Evolutionary conservation across 2,113 vertebrate species (phyloP).

Genomic region (Nothoprocta pentlandii): DNA sequence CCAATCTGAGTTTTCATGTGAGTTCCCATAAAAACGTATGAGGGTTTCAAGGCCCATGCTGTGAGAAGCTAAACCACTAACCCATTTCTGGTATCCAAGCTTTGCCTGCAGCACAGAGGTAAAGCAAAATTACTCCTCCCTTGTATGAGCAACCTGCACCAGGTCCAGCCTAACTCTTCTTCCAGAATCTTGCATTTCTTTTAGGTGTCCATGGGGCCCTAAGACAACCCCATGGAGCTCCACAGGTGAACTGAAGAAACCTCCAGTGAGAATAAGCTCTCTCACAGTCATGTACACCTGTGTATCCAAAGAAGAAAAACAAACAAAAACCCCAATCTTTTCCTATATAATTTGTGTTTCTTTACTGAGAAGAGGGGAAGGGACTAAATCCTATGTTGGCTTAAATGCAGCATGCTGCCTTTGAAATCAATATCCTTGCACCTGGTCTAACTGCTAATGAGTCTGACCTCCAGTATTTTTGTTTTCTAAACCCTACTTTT

Average conservation of each 20-base stretch:
- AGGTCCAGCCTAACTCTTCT: background rate
- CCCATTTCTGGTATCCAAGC: background rate
- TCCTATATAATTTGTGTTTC: background rate
- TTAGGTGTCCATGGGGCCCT: accelerated
- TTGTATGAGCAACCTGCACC: background rate
- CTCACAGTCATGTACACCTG: accelerated
- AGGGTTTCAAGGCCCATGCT: background rate
- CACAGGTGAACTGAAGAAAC: accelerated
- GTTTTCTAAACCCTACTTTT: background rate
- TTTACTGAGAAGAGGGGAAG: background rate
- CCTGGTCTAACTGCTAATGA: background rate
- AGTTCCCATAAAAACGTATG: background rate
- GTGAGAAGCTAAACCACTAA: background rate
- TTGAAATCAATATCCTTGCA: background rate
- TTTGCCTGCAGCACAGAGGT: background rate
- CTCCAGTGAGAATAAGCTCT: accelerated
- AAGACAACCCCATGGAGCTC: accelerated
- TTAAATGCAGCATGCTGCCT: background rate
- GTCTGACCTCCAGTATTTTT: background rate
- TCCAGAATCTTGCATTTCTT: accelerated
- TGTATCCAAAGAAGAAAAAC: background rate
- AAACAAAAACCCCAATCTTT: too few relatives aligned
- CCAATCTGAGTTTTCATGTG: background rate
- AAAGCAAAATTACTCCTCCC: background rate
- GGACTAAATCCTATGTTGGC: background rate